phyloP scores from a whole-genome alignment of 2,113 vertebrate species.

The Hypanus sabinus region DNA sequence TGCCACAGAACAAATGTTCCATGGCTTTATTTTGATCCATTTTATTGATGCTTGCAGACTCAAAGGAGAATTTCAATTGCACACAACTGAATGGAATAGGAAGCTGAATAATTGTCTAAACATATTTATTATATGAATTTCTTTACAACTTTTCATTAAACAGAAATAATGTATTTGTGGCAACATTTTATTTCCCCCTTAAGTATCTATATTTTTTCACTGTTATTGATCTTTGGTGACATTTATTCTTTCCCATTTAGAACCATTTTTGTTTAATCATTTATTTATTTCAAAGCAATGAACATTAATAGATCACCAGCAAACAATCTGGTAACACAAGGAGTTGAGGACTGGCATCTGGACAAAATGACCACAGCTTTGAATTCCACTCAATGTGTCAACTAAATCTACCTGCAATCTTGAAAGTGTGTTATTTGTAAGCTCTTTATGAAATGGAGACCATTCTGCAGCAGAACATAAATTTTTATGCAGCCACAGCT shows the following conservation, averaged over 20 bases:
- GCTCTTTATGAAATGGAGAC: neutral
- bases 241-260: constrained; percentile 20
- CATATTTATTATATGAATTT: constrained; percentile 34
- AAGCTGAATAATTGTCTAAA: neutral
- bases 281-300: constrained; percentile 22
- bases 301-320: neutral
- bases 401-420: neutral
- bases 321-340: neutral
- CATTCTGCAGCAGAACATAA: neutral
- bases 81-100: neutral
- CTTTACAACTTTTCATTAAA: constrained; percentile 33
- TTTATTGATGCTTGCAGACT: constrained; percentile 4
- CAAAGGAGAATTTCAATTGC: constrained; percentile 25
- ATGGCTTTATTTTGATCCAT: constrained; percentile 31
- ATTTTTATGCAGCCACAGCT: neutral
- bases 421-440: neutral
- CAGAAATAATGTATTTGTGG: constrained; percentile 9
- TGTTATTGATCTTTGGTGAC: constrained; percentile 30
- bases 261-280: constrained; percentile 33
- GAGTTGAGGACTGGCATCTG: neutral
- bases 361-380: neutral
- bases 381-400: neutral
- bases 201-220: constrained; percentile 31
- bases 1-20: constrained; percentile 30
- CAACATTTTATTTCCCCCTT: constrained; percentile 19